A percentile compares a stretch with the other conserved stretches of the same genome.
phyloP scores from a whole-genome alignment of 2,888 invertebrate genomes.

The Zygaena filipendulae region DNA sequence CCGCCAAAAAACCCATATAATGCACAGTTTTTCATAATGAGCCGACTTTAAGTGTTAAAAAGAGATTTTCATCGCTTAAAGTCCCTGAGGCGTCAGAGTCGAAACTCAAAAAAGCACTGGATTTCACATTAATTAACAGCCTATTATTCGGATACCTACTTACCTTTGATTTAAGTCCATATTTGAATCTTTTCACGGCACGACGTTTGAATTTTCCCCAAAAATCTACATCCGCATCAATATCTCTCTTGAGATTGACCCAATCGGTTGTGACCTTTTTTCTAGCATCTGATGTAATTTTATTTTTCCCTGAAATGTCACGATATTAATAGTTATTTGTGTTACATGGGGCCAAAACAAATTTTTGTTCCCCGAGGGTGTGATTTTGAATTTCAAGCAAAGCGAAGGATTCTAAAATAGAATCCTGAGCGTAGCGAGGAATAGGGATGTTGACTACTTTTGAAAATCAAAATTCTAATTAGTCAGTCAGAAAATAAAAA shows the following conservation, averaged over 20 bases:
- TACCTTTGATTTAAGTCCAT: conserved; percentile 20
- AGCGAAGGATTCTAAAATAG: no score
- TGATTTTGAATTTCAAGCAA: no score
- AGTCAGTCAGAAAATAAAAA: no score
- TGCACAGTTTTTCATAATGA: no score
- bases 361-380: no score
- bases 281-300: conserved; percentile 4
- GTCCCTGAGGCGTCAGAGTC: background rate
- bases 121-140: background rate
- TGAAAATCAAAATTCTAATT: no score
- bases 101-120: background rate
- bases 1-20: no score
- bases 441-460: no score
- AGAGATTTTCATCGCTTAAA: no score
- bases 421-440: no score
- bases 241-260: conserved; percentile 24
- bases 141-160: background rate
- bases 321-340: conserved; percentile 1
- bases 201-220: conserved; percentile 30
- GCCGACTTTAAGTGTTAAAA: no score
- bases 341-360: conserved; percentile 5
- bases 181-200: conserved; percentile 20
- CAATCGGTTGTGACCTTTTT: conserved; percentile 18
- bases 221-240: conserved; percentile 27
- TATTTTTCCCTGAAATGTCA: conserved; percentile 12